phyloP scores from a whole-genome alignment of 2,113 vertebrate genomes.

The Lagopus muta region DNA sequence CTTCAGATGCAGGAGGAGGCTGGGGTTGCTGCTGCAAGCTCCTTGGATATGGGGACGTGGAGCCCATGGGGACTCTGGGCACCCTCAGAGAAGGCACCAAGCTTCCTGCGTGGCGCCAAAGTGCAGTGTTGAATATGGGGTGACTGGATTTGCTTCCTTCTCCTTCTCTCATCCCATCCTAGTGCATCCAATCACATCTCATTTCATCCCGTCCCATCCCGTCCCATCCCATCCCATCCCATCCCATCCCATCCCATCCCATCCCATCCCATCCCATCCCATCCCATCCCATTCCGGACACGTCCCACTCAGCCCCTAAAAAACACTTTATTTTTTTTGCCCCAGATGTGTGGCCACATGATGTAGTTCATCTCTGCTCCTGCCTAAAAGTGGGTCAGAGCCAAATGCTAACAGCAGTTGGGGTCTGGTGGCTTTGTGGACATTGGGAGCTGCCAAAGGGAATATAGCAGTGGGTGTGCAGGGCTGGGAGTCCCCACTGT shows the following conservation, averaged over 20 bases:
- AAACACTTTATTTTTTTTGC: background rate
- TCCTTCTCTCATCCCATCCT: background rate
- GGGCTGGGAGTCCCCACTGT: background rate
- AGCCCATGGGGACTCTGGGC: background rate
- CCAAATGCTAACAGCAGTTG: background rate
- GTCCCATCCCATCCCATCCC: background rate
- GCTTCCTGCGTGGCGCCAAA: background rate
- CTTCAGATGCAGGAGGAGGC: background rate
- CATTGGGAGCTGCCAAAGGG: background rate
- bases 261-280: background rate
- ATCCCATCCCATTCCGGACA: background rate
- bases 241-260: too few species aligned
- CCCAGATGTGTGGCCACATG: background rate
- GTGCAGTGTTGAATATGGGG: accelerated
- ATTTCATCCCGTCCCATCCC: background rate
- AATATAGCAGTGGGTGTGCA: background rate
- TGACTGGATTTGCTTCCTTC: background rate
- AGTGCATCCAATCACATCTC: background rate
- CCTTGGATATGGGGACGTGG: background rate
- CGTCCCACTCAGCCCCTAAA: background rate
- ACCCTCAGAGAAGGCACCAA: accelerated
- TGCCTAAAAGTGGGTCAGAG: background rate
- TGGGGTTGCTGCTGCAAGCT: accelerated
- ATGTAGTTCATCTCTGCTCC: background rate
- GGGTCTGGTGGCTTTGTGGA: background rate